phyloP scores from a whole-genome alignment of 2,888 invertebrate genomes.

The Xanthia icteritia region DNA sequence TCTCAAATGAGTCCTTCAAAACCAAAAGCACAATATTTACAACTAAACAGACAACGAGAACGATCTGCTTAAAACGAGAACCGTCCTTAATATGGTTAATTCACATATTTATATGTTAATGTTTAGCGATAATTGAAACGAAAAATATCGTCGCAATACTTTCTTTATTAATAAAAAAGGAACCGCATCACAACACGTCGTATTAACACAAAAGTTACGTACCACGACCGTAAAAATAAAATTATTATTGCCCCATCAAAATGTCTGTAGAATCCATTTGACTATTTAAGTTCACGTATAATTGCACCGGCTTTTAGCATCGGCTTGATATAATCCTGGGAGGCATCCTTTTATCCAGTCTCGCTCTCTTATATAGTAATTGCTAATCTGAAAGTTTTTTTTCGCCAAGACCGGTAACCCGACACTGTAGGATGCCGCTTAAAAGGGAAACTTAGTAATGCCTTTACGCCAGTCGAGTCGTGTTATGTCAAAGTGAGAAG shows the following conservation, averaged over 20 bases:
- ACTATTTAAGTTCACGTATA: conserved; percentile 74
- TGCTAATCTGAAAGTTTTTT: conserved; percentile 79
- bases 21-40: conserved; percentile 19
- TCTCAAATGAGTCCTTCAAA: conserved; percentile 6
- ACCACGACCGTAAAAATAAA: conserved; percentile 72
- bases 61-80: conserved; percentile 14
- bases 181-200: conserved; percentile 54
- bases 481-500: conserved; percentile 80
- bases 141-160: conserved; percentile 53
- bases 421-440: conserved; percentile 82
- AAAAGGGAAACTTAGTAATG: conserved; percentile 87
- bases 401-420: conserved; percentile 75
- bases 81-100: conserved; percentile 18
- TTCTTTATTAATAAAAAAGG: conserved; percentile 56
- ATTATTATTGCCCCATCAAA: conserved; percentile 71
- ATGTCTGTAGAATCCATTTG: conserved; percentile 70
- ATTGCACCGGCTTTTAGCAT: conserved; percentile 72
- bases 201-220: conserved; percentile 65
- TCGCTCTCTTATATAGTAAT: conserved; percentile 78
- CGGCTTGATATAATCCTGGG: conserved; percentile 75
- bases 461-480: conserved; percentile 85
- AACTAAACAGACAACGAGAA: conserved; percentile 30
- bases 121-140: conserved; percentile 56
- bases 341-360: conserved; percentile 78
- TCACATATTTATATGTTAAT: conserved; percentile 54